phyloP scores from a whole-genome alignment of 2,888 invertebrate genomes.

The Xylophagus ater region DNA sequence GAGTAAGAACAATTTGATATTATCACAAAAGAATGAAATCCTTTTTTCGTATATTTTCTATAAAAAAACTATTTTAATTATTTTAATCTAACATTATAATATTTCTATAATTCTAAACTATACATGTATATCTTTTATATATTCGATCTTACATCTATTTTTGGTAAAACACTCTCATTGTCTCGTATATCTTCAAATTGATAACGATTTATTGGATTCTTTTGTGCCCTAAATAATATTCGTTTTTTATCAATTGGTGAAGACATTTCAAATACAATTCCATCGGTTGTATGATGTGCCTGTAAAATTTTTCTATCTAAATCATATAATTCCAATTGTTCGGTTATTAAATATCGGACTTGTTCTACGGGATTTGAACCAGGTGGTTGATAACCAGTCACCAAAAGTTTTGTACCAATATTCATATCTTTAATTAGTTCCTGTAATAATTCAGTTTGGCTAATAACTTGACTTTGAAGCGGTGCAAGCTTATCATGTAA shows the following conservation, averaged over 20 bases:
- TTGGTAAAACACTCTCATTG: no score
- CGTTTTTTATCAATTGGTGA: constrained; percentile 14
- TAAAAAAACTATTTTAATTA: no score
- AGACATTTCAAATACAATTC: constrained; percentile 14
- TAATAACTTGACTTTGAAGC: constrained; percentile 10
- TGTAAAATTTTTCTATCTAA: constrained; percentile 12
- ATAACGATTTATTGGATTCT: no score
- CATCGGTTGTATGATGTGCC: constrained; percentile 7
- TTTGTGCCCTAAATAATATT: constrained; percentile 10
- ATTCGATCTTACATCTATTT: no score
- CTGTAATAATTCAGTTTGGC: constrained; percentile 7
- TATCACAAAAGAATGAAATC: no score
- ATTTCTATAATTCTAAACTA: no score
- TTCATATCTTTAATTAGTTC: constrained; percentile 10
- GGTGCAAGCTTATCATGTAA: constrained; percentile 3
- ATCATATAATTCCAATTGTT: constrained; percentile 12
- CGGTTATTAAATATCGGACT: constrained; percentile 10
- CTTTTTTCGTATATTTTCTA: no score
- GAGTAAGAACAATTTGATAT: no score
- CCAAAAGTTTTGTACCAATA: constrained; percentile 13
- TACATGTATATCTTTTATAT: no score
- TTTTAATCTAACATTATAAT: no score
- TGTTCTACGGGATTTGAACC: constrained; percentile 12
- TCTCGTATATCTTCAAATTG: no score
- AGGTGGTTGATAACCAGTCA: constrained; percentile 12